Conservation (phyloP, 2,113 vertebrate species). For the Carollia perspicillata region DNA sequence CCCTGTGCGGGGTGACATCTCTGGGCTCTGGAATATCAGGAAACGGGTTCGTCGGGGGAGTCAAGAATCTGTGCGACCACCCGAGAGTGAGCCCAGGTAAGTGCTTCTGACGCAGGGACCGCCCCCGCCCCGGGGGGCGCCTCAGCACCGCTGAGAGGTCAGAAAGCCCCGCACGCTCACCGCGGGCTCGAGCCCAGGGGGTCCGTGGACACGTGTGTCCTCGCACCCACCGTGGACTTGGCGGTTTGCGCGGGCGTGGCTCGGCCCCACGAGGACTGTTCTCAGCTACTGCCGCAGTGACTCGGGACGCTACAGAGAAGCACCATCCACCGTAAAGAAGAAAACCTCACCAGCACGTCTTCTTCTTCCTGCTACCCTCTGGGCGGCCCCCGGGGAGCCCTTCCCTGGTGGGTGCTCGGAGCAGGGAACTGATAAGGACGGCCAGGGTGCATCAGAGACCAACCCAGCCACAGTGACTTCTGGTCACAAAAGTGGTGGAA, state of each 20-base stretch:
- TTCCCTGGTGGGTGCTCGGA: not conserved
- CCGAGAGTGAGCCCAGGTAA: not conserved
- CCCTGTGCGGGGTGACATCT: conserved; percentile 21
- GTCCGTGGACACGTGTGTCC: not conserved
- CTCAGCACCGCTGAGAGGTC: not conserved
- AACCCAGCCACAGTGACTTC: not conserved
- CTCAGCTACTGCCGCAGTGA: no score
- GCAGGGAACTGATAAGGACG: not conserved
- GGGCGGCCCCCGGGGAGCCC: not conserved
- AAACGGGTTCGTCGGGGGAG: not conserved
- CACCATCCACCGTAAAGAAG: not conserved
- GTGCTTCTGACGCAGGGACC: not conserved
- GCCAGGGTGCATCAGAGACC: not conserved
- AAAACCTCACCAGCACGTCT: not conserved
- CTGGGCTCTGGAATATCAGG: not conserved
- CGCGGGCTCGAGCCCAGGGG: not conserved
- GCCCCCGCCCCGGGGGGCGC: not conserved
- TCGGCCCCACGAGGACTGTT: accelerated
- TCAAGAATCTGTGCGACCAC: not conserved
- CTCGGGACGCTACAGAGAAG: accelerated
- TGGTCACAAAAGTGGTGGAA: no score
- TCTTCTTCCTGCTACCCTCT: not conserved
- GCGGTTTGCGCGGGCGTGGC: accelerated
- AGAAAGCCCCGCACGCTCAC: not conserved
- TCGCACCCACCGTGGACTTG: not conserved